A percentile compares a stretch with the other conserved stretches of the same genome.
These are phyloP conservation scores for Vireo altiloquus DNA, from an alignment of 2,113 vertebrate species.

Conservation along the genomic window DNA sequence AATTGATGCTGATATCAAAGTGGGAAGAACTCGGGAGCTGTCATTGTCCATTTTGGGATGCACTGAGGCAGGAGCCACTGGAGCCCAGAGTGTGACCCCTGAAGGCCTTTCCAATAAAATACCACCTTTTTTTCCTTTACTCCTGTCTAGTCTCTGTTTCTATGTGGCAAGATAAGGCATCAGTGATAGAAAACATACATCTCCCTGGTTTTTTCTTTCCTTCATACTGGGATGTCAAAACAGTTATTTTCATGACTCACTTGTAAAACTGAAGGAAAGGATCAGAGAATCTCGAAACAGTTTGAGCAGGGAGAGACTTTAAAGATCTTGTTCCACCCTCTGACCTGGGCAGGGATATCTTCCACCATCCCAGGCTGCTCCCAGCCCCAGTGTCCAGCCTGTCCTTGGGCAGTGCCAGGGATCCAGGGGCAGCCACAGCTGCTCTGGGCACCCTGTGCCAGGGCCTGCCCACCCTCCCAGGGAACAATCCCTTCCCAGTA, in stretches of 20 bases:
- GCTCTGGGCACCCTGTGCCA: background rate
- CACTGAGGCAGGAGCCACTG: too few relatives aligned
- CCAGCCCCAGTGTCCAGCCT: background rate
- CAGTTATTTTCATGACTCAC: background rate
- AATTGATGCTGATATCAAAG: too few relatives aligned
- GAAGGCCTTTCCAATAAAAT: too few relatives aligned
- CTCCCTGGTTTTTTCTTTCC: background rate
- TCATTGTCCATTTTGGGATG: too few relatives aligned
- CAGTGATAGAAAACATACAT: background rate
- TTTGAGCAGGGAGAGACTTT: background rate
- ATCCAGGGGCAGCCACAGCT: background rate
- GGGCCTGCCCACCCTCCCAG: background rate
- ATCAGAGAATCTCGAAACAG: background rate
- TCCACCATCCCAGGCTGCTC: background rate
- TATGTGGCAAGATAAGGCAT: too few relatives aligned
- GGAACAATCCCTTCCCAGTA: background rate
- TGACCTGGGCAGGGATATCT: background rate
- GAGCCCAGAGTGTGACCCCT: too few relatives aligned
- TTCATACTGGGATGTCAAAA: background rate
- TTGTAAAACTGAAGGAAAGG: background rate
- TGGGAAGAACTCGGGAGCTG: too few relatives aligned
- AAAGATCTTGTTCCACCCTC: fast-evolving
- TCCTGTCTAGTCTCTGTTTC: too few relatives aligned
- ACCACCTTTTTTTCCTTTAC: too few relatives aligned
- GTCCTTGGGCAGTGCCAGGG: background rate